Evolutionary conservation across 1,140 invertebrate genomes (phyloP).

Genomic region (Battus philenor): DNA sequence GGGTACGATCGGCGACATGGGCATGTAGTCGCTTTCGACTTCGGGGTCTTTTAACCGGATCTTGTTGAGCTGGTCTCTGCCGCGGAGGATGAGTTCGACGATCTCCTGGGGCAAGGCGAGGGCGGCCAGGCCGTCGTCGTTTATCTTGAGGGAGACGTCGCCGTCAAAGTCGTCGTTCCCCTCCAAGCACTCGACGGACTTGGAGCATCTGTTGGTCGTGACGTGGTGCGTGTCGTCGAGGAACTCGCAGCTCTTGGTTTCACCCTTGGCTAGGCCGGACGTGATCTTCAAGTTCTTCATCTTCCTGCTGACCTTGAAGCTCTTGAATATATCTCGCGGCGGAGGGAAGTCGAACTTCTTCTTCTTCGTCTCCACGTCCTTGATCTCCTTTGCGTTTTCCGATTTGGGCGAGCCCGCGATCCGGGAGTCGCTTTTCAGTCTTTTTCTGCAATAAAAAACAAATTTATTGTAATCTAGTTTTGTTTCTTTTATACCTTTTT

Average conservation of each 20-base stretch:
- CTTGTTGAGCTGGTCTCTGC: slow-evolving; percentile 31
- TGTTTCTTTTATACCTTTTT: no score
- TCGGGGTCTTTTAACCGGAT: slow-evolving; percentile 31
- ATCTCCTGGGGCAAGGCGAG: slow-evolving; percentile 44
- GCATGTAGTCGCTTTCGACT: slow-evolving; percentile 49
- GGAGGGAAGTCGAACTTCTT: slow-evolving; percentile 64
- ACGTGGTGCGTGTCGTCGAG: slow-evolving; percentile 50
- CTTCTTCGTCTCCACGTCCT: slow-evolving; percentile 61
- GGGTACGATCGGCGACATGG: slow-evolving; percentile 52
- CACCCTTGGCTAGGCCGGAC: slow-evolving; percentile 36
- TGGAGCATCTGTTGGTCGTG: slow-evolving; percentile 39
- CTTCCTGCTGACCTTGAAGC: slow-evolving; percentile 59
- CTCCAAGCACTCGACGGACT: slow-evolving; percentile 59
- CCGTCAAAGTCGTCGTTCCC: slow-evolving; percentile 33
- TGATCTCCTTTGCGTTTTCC: slow-evolving; percentile 46
- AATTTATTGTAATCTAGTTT: no score
- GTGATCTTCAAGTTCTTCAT: slow-evolving; percentile 53
- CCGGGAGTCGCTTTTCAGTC: slow-evolving; percentile 66
- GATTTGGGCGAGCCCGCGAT: slow-evolving; percentile 49
- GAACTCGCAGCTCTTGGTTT: slow-evolving; percentile 62
- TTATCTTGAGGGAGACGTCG: slow-evolving; percentile 32
- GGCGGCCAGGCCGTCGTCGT: slow-evolving; percentile 28
- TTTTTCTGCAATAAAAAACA: slow-evolving; percentile 57
- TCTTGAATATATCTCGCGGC: slow-evolving; percentile 63
- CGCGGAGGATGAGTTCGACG: slow-evolving; percentile 39